Evolutionary conservation across 2,113 vertebrate genomes (phyloP), one percentile per base, ranked within the genome.

Genomic region (Pandion haliaetus): DNA sequence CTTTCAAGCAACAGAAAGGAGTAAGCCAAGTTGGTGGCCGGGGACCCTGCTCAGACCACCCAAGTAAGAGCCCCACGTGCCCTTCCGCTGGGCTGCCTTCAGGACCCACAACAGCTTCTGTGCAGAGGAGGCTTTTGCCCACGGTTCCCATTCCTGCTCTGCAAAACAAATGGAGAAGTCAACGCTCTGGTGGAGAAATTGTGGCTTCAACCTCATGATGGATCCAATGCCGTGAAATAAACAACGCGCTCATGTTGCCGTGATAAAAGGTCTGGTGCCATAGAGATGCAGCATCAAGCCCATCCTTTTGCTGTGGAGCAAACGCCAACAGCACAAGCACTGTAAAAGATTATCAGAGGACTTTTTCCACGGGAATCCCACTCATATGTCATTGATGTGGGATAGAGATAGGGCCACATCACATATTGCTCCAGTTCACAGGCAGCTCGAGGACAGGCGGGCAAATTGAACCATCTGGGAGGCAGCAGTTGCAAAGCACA

Each of bases 251-350:
- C 78, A 3, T 15, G 17, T 1, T 13, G 50, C 71, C 0, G 1
- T 15, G n/a, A 12, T 0, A 1, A 49, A 42, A 42, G 40, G 15
- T 6, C 8, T 6, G 1, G 20, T 36, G 58, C 23, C 42, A 52
- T 20, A 47, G 9, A 70, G 76, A 25, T 16, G 4, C 49, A 36
- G 3, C 34, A 9, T 2, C 2, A 3, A 71, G 40, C 54, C 18
- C 74, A 34, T 1, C n/a, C 47, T 3, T 4, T 26, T 4, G 0
- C 16, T 31, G 61, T 0, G 0, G 12, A 9, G 38, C 0, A 7
- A 25, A 6, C 14, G 5, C 54, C 55, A 18, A 2, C 1, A 3
- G 63, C 50, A 6, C 29, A 3, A 26, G 28, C 73, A 10, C 69
- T 32, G 49, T 2, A 13, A 9, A 47, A 50, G 20, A 28, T 8